Conservation (phyloP, 2,888 invertebrate genomes). For the Orthosia gracilis region DNA sequence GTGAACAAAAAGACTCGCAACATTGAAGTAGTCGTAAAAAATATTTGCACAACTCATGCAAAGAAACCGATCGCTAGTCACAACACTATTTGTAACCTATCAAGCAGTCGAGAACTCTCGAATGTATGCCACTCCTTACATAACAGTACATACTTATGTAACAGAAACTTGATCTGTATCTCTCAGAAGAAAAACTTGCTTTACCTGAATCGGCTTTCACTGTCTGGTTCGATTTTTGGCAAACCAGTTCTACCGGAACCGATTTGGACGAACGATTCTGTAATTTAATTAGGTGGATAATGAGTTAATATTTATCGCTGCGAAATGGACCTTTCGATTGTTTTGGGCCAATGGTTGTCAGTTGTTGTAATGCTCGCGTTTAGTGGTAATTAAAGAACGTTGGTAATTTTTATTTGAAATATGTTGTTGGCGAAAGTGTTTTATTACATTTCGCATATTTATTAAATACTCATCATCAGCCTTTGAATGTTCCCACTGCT, state of each 20-base stretch:
- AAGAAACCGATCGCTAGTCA: slow-evolving; percentile 54
- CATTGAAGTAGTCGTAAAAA: slow-evolving; percentile 23
- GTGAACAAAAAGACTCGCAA: neutral
- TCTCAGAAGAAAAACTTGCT: slow-evolving; percentile 67
- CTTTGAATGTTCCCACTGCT: too few species aligned
- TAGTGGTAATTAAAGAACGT: slow-evolving; percentile 28
- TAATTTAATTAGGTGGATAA: slow-evolving; percentile 43
- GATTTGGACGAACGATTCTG: slow-evolving; percentile 30
- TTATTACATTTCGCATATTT: neutral
- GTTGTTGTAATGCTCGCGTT: slow-evolving; percentile 27
- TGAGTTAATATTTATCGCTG: slow-evolving; percentile 36
- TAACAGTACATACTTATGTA: slow-evolving; percentile 76
- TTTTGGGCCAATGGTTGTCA: slow-evolving; percentile 35
- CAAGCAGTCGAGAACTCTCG: slow-evolving; percentile 57
- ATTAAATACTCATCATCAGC: too few species aligned
- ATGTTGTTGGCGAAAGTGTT: slow-evolving; percentile 6
- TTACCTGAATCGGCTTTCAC: slow-evolving; percentile 76
- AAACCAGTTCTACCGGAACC: slow-evolving; percentile 40
- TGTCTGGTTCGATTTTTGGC: slow-evolving; percentile 40
- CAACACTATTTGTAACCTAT: slow-evolving; percentile 59
- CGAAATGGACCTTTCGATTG: slow-evolving; percentile 22
- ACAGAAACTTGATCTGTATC: slow-evolving; percentile 74
- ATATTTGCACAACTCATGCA: slow-evolving; percentile 39
- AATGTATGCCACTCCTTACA: slow-evolving; percentile 75
- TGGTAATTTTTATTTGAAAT: slow-evolving; percentile 18